A percentile compares a stretch with the other conserved stretches of the same genome.
Conservation (phyloP, 1,140 invertebrate species). For the Lethrus apterus region DNA sequence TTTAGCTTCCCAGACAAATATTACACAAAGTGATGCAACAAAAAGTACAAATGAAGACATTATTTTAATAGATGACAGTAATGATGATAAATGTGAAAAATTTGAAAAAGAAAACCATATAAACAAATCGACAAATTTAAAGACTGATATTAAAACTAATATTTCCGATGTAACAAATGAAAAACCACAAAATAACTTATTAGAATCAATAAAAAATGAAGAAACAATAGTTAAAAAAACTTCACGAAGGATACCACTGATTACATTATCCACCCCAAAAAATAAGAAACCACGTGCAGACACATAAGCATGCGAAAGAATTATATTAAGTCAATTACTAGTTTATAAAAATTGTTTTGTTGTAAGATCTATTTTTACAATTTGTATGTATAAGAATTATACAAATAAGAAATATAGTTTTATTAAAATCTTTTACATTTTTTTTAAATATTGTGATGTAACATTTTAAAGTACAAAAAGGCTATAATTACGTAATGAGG, state of each 20-base stretch:
- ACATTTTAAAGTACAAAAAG: constrained; percentile 9
- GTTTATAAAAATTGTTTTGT: background rate
- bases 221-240: constrained; percentile 37
- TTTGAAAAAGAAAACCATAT: constrained; percentile 1
- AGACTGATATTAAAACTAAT: constrained; percentile 15
- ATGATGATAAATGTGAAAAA: background rate
- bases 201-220: constrained; percentile 11
- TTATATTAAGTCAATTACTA: no score
- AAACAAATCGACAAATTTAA: constrained; percentile 13
- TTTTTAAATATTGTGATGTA: constrained; percentile 13
- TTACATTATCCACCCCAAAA: constrained; percentile 68
- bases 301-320: no score
- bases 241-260: constrained; percentile 59
- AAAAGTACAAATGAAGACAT: no score
- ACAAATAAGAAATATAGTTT: constrained; percentile 11
- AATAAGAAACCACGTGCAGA: constrained; percentile 47
- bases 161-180: constrained; percentile 34
- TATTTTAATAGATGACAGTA: background rate
- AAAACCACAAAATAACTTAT: constrained; percentile 23
- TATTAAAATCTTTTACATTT: constrained; percentile 9
- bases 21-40: no score
- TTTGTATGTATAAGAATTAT: no score
- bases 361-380: background rate
- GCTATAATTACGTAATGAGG: background rate
- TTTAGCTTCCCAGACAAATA: no score